phyloP scores from a whole-genome alignment of 35 echinoderm and acorn worm genomes.

The Hemicentrotus pulcherrimus region DNA sequence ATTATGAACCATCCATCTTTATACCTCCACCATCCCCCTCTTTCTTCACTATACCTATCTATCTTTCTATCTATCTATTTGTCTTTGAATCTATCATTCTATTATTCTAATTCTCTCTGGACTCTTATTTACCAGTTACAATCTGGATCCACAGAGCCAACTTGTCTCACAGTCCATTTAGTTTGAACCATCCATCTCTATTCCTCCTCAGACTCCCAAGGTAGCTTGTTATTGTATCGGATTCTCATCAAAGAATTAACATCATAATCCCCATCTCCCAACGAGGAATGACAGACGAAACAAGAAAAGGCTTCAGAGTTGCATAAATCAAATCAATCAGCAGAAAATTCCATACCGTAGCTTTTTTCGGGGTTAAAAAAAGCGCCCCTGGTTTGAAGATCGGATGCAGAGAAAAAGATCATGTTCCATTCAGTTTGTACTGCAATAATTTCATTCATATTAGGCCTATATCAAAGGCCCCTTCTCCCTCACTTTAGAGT shows the following conservation, averaged over 20 bases:
- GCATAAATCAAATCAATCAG: not conserved
- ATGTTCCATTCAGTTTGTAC: not conserved
- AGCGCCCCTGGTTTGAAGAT: not conserved
- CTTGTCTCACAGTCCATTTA: not conserved
- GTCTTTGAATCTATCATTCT: not conserved
- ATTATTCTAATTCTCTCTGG: not conserved
- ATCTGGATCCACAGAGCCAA: not conserved
- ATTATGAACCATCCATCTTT: not conserved
- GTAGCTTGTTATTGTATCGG: conserved; percentile 3
- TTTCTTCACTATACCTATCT: not conserved
- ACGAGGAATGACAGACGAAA: not conserved
- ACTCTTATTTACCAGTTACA: not conserved
- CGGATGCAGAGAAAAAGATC: not conserved
- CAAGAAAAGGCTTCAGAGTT: conserved; percentile 2
- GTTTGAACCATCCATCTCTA: not conserved
- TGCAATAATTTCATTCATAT: not conserved
- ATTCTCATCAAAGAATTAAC: not conserved
- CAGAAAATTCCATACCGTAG: not conserved
- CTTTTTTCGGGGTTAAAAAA: not conserved
- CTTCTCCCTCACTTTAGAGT: no score
- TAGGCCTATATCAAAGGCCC: no score
- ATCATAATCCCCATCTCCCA: not conserved
- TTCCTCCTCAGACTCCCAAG: not conserved
- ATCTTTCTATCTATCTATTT: not conserved
- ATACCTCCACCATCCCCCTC: no score